Evolutionary conservation across 2,797 vertebrate species (phyloP), one percentile per base, ranked within the genome.

Genomic region (Vespertilio murinus): DNA sequence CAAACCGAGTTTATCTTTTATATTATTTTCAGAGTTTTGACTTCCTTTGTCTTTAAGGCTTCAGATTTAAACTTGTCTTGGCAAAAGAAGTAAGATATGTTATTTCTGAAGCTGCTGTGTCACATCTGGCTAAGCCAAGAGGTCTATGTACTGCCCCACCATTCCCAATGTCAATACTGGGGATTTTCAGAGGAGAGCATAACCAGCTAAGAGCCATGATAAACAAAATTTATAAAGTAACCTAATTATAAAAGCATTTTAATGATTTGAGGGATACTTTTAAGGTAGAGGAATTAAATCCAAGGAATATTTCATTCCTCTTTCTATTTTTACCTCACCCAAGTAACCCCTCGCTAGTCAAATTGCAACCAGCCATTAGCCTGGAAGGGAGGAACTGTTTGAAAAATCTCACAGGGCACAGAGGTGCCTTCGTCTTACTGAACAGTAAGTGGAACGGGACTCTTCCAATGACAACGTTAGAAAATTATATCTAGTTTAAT

Each of bases 401-500:
- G 69, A 92, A 94, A 96, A 96, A 95, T 54, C 59, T 22, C 96
- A 30, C 18, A 65, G 22, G 81, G 22, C 89, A 49, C 69, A 89
- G 17, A 94, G 10, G 78, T 64, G 67, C 25, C 83, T 93, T 92
- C 81, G 2, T 96, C 79, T 73, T 90, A 56, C 40, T 67, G 40
- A 49, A 93, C 73, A 40, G 94, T 71, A 96, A 94, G 0, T 82
- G 86, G 89, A 97, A 82, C 42, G 77, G 2, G 40, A 47, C 35
- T 94, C 59, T 88, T 91, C 84, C 94, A 95, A 90, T 47, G 95
- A 93, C 88, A 3, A 12, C 0, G 33, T 95, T 80, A n/a, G 59
- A 85, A 88, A 95, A 92, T 93, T 11, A n/a, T 67, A 94, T 92
- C 93, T 52, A 75, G 7, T 95, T 97, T 96, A 97, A 56, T 97